Percentiles rank a stretch among this genome's conserved stretches.
Evolutionary conservation across 1,140 invertebrate species (phyloP).

Genomic region (Drosophila elegans): DNA sequence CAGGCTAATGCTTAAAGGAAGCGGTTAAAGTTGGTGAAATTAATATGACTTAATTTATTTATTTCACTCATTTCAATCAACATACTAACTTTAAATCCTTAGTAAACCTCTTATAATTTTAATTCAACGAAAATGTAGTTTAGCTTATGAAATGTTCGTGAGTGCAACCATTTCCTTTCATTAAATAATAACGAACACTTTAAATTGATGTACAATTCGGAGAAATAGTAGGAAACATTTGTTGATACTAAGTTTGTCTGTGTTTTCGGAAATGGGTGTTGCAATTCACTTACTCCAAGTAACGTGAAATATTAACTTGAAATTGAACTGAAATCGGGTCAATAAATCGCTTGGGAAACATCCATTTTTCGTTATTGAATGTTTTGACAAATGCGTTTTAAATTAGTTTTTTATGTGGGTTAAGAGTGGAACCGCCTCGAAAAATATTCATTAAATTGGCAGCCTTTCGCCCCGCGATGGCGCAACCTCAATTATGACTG

Average conservation of each 20-base stretch:
- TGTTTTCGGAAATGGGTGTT: constrained; percentile 7
- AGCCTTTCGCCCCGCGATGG: constrained; percentile 57
- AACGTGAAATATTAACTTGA: background rate
- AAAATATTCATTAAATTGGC: constrained; percentile 46
- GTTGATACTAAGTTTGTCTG: background rate
- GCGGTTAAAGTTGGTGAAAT: background rate
- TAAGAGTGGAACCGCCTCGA: constrained; percentile 48
- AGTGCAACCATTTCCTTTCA: background rate
- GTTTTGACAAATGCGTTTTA: constrained; percentile 53
- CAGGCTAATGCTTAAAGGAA: background rate
- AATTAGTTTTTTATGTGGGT: constrained; percentile 37
- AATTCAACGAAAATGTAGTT: background rate
- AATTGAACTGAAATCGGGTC: constrained; percentile 46
- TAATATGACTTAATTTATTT: background rate
- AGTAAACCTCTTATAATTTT: background rate
- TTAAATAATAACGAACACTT: constrained; percentile 1
- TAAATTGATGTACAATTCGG: background rate
- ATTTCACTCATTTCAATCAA: too few species aligned
- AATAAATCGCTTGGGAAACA: constrained; percentile 40
- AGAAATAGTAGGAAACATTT: background rate
- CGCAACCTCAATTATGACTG: constrained; percentile 52
- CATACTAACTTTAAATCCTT: too few species aligned
- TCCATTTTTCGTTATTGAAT: constrained; percentile 38
- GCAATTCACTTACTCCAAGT: constrained; percentile 20
- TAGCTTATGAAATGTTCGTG: background rate